Base-by-base conservation (phyloP, 2,113 vertebrate species). In the Tychaedon coryphoeus region DNA sequence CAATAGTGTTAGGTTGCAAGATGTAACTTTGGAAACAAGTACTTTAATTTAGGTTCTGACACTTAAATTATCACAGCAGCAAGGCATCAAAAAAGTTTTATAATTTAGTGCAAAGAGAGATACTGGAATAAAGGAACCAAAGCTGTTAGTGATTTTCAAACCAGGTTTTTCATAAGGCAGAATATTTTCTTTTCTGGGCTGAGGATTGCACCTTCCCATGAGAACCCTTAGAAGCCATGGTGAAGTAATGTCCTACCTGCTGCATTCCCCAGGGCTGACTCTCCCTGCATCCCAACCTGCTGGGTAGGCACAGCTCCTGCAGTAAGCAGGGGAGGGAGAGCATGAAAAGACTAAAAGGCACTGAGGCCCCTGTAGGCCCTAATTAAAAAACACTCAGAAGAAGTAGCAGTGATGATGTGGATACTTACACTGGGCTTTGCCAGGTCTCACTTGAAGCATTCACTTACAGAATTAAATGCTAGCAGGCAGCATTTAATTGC, bases 1-100 rank as follows among this genome's bases (percentile, higher is more conserved):
- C 57, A 45, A 65, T 95, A 88, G 92, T 61, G n/a, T 91, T 95
- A 96, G 97, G 96, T 97, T 98, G 97, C 90, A 96, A 48, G 79
- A 95, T 81, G 43, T 2, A 96, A 74, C 61, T 94, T 93, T 29
- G 13, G 61, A 88, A 79, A 86, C 19, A 47, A 94, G 51, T 58
- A 14, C 38, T 72, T 92, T 31, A 78, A 69, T 91, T 80, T 88
- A 64, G 64, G 19, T 87, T 80, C 66, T 92, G 64, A 78, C 1
- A 6, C 36, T 86, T 48, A 62, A 60, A 42, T 95, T 86, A 91
- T 65, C 28, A 62, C 56, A 93, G 25, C 86, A 78, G 67, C 1
- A 8, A 61, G 62, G 76, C 92, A 53, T 51, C 75, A 85, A 73
- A 58, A n/a, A 29, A 67, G 25, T 69, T 40, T 74, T 81, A 88